These are phyloP conservation scores for Ardeotis arabs DNA, from an alignment of 2,113 vertebrate species.

Conservation along the genomic window DNA sequence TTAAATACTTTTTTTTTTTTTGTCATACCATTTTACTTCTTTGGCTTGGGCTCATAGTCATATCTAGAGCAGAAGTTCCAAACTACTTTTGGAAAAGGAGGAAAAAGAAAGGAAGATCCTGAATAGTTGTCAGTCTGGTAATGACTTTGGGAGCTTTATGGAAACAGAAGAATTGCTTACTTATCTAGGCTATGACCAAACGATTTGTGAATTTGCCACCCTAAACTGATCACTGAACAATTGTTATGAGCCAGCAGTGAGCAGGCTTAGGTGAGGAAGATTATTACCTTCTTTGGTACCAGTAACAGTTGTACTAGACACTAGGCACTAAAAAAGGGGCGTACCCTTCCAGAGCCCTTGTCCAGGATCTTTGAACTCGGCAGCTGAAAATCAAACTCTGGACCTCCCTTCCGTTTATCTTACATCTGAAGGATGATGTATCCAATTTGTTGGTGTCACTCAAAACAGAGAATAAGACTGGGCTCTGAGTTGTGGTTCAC, in stretches of 20 bases:
- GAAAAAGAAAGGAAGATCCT: background rate
- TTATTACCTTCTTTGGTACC: background rate
- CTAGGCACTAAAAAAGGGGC: background rate
- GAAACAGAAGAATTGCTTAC: background rate
- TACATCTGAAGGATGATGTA: background rate
- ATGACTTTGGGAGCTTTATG: background rate
- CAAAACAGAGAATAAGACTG: background rate
- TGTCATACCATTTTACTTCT: background rate
- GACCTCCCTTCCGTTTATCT: background rate
- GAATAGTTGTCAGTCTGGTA: background rate
- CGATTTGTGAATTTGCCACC: background rate
- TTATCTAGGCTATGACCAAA: background rate
- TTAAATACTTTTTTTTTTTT: background rate
- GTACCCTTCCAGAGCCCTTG: background rate
- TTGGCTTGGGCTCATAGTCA: background rate
- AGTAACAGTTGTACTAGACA: background rate
- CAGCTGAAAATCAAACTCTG: background rate
- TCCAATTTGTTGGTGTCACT: background rate
- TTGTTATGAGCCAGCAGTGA: background rate
- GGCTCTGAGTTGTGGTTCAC: background rate
- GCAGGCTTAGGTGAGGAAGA: background rate
- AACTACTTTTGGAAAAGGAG: background rate
- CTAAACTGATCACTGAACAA: background rate
- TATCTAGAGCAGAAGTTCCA: background rate
- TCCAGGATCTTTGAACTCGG: background rate